Evolutionary conservation across 1,140 invertebrate genomes (phyloP).

Genomic region (Leptinotarsa undecemlineata): DNA sequence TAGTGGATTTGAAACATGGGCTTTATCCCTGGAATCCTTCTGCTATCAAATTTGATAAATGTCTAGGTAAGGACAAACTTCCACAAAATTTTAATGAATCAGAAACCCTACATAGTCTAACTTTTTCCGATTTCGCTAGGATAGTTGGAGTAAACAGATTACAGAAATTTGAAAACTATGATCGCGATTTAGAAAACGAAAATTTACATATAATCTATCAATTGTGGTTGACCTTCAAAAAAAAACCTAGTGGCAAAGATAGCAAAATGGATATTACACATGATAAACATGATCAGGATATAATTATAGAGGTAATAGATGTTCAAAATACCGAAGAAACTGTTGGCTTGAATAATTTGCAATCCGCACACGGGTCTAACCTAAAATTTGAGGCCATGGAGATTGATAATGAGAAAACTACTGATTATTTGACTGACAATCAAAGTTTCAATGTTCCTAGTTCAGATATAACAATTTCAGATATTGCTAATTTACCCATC

Average conservation of each 20-base stretch:
- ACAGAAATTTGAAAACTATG: neutral
- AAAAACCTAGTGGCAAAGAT: neutral
- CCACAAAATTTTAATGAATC: neutral
- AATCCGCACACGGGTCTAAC: neutral
- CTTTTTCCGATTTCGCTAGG: neutral
- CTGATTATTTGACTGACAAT: too few species aligned
- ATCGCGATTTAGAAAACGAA: conserved; percentile 8
- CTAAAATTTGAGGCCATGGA: neutral
- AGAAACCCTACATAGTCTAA: neutral
- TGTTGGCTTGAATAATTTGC: neutral
- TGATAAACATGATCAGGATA: too few species aligned
- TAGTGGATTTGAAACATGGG: conserved; percentile 38
- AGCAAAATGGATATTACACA: too few species aligned
- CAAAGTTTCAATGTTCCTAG: neutral
- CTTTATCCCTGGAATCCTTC: conserved; percentile 32
- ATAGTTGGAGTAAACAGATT: conserved; percentile 3
- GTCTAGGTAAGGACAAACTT: conserved; percentile 19
- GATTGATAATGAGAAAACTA: too few species aligned
- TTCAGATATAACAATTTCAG: neutral
- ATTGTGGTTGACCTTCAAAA: neutral
- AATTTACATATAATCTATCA: neutral
- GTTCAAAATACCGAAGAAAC: neutral
- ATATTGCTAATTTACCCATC: conserved; percentile 1
- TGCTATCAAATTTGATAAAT: conserved; percentile 41
- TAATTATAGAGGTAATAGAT: neutral